phyloP scores from a whole-genome alignment of 2,113 vertebrate species.

The Trematomus loennbergii region DNA sequence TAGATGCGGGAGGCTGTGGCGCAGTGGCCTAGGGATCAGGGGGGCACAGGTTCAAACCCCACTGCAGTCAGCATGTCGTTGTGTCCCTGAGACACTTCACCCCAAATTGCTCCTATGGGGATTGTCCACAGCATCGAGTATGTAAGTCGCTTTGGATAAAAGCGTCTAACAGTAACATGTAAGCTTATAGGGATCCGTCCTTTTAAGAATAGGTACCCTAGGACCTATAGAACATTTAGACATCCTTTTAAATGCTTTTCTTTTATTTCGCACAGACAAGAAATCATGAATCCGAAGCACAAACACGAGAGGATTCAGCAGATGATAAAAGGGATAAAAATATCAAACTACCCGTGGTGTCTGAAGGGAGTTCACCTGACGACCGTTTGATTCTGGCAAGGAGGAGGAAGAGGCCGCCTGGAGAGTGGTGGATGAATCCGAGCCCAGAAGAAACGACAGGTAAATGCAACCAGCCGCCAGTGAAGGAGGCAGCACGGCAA shows the following conservation, averaged over 20 bases:
- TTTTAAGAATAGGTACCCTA: too few species aligned
- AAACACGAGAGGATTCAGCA: background rate
- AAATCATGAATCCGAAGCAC: too few species aligned
- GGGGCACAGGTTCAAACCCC: too few species aligned
- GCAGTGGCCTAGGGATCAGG: too few species aligned
- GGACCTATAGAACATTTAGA: background rate
- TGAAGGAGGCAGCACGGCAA: constrained; percentile 45
- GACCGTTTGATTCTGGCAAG: constrained; percentile 36
- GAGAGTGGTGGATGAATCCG: constrained; percentile 73
- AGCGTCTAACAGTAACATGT: too few species aligned
- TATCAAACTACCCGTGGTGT: background rate
- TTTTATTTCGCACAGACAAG: background rate
- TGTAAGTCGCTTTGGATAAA: too few species aligned
- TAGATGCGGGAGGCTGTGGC: too few species aligned
- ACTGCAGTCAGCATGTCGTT: too few species aligned
- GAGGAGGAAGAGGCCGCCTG: constrained; percentile 63
- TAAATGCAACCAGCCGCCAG: background rate
- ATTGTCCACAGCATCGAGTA: too few species aligned
- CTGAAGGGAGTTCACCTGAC: constrained; percentile 22
- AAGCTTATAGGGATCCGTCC: too few species aligned
- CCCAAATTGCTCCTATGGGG: too few species aligned
- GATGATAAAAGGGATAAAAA: background rate
- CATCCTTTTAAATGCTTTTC: background rate
- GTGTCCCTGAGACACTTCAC: too few species aligned
- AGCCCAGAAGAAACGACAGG: constrained; percentile 15